These are phyloP conservation scores for Danaus chrysippus DNA, from an alignment of 2,888 invertebrate species.

Conservation along the genomic window DNA sequence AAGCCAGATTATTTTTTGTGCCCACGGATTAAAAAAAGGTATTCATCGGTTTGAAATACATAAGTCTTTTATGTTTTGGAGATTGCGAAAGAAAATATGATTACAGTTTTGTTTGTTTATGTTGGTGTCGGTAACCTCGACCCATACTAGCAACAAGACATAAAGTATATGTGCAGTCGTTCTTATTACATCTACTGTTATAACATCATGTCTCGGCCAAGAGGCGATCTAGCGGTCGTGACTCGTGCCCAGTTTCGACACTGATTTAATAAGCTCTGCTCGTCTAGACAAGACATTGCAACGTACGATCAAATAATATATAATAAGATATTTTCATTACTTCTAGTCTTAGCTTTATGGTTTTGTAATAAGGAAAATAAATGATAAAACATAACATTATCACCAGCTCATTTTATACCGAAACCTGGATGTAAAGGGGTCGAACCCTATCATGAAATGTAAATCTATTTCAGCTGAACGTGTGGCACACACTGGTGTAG, in stretches of 20 bases:
- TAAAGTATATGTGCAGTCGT: constrained; percentile 18
- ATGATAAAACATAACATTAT: background rate
- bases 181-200: constrained; percentile 12
- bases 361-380: background rate
- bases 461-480: constrained; percentile 69
- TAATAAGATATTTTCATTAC: background rate
- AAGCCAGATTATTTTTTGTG: too few relatives aligned
- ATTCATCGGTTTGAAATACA: too few relatives aligned
- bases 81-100: constrained; percentile 1
- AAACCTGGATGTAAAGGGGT: constrained; percentile 69
- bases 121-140: constrained; percentile 35
- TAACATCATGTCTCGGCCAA: constrained; percentile 41
- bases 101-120: constrained; percentile 37
- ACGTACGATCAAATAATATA: constrained; percentile 34
- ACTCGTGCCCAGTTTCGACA: constrained; percentile 45
- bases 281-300: constrained; percentile 45
- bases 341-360: background rate
- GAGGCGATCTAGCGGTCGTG: constrained; percentile 43
- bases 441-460: constrained; percentile 63
- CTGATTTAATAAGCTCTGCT: constrained; percentile 57
- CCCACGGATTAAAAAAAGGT: too few relatives aligned
- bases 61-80: background rate
- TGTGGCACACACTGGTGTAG: constrained; percentile 61
- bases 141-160: constrained; percentile 20
- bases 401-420: constrained; percentile 29